phyloP scores from a whole-genome alignment of 2,888 invertebrate species.

The Drosophila affinis region DNA sequence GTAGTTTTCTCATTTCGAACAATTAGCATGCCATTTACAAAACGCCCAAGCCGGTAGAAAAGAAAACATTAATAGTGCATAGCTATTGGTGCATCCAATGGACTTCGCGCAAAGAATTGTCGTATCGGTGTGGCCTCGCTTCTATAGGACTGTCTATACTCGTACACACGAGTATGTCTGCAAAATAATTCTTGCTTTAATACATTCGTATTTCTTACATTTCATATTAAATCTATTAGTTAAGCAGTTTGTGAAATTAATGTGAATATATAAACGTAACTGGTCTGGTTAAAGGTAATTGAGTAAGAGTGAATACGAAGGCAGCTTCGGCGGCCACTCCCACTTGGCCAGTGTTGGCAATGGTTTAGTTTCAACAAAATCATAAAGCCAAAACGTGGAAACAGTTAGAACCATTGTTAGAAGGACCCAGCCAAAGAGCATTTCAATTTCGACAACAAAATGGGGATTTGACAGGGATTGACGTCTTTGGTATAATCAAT shows the following conservation, averaged over 20 bases:
- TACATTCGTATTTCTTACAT: not conserved
- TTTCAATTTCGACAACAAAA: not conserved
- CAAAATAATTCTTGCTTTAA: not conserved
- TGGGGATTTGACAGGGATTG: not conserved
- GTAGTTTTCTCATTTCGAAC: too few species aligned
- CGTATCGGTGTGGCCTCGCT: too few species aligned
- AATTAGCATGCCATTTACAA: too few species aligned
- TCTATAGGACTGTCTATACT: not conserved
- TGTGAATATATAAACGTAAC: not conserved
- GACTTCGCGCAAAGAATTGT: too few species aligned
- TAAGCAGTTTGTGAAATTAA: not conserved
- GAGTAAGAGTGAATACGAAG: not conserved
- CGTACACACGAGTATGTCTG: not conserved
- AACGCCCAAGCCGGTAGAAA: too few species aligned
- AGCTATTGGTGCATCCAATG: not conserved
- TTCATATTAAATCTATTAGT: not conserved
- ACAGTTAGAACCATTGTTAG: not conserved
- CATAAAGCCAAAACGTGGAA: not conserved
- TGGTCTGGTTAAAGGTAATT: constrained; percentile 11
- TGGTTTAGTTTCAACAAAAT: too few species aligned
- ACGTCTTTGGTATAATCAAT: not conserved
- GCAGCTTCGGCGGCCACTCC: not conserved
- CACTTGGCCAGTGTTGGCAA: too few species aligned
- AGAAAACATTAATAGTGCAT: not conserved
- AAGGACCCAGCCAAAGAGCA: not conserved